Percentiles rank a stretch among this genome's conserved stretches.
phyloP scores from a whole-genome alignment of 1,140 invertebrate genomes.

The Drosophila arawakana region DNA sequence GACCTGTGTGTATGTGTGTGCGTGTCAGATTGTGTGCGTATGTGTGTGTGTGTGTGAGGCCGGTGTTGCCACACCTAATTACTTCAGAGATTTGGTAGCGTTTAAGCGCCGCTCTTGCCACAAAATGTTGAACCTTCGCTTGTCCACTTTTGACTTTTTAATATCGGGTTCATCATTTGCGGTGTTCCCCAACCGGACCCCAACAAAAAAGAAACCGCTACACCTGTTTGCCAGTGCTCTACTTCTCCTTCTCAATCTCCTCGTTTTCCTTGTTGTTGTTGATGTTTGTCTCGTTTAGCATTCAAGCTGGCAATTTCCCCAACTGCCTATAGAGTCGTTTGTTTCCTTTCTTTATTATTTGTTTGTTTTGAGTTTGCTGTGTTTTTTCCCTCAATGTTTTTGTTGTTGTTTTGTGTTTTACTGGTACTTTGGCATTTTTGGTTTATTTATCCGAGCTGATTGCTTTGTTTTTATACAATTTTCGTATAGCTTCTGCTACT shows the following conservation, averaged over 20 bases:
- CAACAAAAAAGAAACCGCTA: slow-evolving; percentile 19
- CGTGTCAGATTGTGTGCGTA: too few species aligned
- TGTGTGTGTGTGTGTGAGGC: background rate
- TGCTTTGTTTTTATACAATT: slow-evolving; percentile 80
- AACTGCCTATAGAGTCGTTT: slow-evolving; percentile 54
- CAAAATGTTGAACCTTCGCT: slow-evolving; percentile 2
- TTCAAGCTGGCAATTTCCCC: slow-evolving; percentile 53
- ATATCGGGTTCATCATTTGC: slow-evolving; percentile 53
- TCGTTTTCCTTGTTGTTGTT: slow-evolving; percentile 7
- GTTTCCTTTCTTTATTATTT: slow-evolving; percentile 27
- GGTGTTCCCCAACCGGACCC: slow-evolving; percentile 14
- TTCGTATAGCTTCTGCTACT: slow-evolving; percentile 50
- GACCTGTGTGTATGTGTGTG: slow-evolving; percentile 20
- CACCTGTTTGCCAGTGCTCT: slow-evolving; percentile 46
- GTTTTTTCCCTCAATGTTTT: slow-evolving; percentile 37
- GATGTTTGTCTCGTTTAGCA: slow-evolving; percentile 58
- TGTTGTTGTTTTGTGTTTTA: slow-evolving; percentile 54
- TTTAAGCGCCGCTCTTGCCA: slow-evolving; percentile 9
- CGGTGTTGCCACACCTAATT: slow-evolving; percentile 62
- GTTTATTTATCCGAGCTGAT: slow-evolving; percentile 81
- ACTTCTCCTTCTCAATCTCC: background rate
- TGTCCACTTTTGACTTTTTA: slow-evolving; percentile 51
- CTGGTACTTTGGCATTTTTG: slow-evolving; percentile 77
- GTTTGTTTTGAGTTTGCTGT: slow-evolving; percentile 24
- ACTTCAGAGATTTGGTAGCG: slow-evolving; percentile 62